Conservation (phyloP, 2,797 vertebrate species). For the Pseudochromis fuscus region DNA sequence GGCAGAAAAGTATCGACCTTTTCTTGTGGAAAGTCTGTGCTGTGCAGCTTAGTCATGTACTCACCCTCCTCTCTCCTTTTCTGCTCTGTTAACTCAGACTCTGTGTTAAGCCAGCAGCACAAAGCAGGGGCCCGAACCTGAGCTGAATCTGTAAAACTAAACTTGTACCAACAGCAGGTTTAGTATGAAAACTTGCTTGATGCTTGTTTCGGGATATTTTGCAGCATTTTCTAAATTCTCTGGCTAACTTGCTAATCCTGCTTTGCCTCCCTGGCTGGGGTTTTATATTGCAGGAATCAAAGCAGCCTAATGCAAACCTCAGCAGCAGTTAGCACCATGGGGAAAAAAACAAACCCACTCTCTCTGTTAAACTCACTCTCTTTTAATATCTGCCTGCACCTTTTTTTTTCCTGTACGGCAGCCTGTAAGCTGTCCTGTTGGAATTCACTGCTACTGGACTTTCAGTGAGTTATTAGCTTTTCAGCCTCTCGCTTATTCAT, state of each 20-base stretch:
- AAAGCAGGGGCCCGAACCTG: slow-evolving; percentile 8
- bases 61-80: slow-evolving; percentile 1
- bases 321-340: slow-evolving; percentile 22
- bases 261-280: slow-evolving; percentile 27
- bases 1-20: neutral
- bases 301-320: slow-evolving; percentile 32
- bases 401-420: slow-evolving; percentile 43
- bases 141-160: slow-evolving; percentile 17
- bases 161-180: slow-evolving; percentile 11
- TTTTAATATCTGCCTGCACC: slow-evolving; percentile 57
- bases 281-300: slow-evolving; percentile 40
- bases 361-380: slow-evolving; percentile 36
- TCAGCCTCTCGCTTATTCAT: slow-evolving; percentile 61
- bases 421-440: slow-evolving; percentile 53
- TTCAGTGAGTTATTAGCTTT: slow-evolving; percentile 63
- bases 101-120: slow-evolving; percentile 14
- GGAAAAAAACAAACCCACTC: slow-evolving; percentile 36
- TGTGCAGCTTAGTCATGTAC: slow-evolving; percentile 9
- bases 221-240: slow-evolving; percentile 19
- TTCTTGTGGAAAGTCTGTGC: slow-evolving; percentile 2
- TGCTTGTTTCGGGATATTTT: slow-evolving; percentile 41
- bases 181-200: slow-evolving; percentile 14
- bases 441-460: slow-evolving; percentile 50
- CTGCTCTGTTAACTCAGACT: slow-evolving; percentile 8
- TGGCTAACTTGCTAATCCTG: slow-evolving; percentile 27